Evolutionary conservation across 1,140 invertebrate genomes (phyloP).

Genomic region (Cylas formicarius): DNA sequence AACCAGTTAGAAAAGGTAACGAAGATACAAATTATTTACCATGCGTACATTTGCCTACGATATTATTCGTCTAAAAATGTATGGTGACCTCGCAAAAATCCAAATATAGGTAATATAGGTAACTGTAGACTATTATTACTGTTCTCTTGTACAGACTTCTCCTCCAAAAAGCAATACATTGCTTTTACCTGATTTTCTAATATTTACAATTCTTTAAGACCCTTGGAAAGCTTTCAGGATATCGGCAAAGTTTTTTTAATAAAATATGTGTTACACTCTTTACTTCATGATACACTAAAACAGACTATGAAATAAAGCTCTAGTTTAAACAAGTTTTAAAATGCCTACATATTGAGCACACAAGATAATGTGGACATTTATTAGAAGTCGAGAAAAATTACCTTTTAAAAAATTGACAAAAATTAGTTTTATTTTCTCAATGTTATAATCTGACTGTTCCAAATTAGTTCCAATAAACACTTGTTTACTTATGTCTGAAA

Average conservation of each 20-base stretch:
- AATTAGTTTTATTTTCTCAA: constrained; percentile 12
- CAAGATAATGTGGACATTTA: constrained; percentile 8
- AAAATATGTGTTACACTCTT: constrained; percentile 21
- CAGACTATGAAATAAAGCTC: neutral
- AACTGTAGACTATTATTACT: neutral
- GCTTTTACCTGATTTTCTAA: constrained; percentile 20
- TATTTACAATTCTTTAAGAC: constrained; percentile 29
- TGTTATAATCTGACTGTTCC: constrained; percentile 10
- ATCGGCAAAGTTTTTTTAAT: constrained; percentile 8
- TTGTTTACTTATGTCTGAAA: constrained; percentile 6
- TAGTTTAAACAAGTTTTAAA: neutral
- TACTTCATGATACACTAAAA: constrained; percentile 28
- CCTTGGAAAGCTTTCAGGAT: constrained; percentile 14
- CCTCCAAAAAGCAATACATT: constrained; percentile 16
- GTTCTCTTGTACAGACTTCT: neutral
- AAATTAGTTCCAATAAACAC: constrained; percentile 20
- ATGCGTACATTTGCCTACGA: too few species aligned
- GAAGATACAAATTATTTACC: too few species aligned
- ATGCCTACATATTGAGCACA: neutral
- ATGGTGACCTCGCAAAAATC: too few species aligned
- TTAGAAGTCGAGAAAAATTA: constrained; percentile 18
- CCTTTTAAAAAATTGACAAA: constrained; percentile 18
- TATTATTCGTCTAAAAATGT: too few species aligned
- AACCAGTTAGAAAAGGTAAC: too few species aligned
- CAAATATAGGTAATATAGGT: neutral